Percentiles rank a stretch among this genome's conserved stretches.
phyloP scores from a whole-genome alignment of 2,113 vertebrate genomes.

The Myotis davidii region DNA sequence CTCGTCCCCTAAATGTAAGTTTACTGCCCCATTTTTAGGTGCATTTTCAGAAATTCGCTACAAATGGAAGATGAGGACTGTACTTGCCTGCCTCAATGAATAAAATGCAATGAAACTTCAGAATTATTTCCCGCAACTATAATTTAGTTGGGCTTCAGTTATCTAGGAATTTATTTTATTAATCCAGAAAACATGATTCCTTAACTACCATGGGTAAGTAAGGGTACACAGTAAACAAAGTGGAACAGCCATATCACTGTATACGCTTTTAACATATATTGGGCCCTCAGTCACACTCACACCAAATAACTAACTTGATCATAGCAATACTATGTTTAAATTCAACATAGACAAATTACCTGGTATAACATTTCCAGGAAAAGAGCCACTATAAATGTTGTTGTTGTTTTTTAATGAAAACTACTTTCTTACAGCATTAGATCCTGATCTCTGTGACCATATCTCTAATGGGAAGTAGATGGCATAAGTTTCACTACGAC shows the following conservation, averaged over 20 bases:
- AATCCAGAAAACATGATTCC: background rate
- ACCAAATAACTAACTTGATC: background rate
- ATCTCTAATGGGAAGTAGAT: background rate
- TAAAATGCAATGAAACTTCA: background rate
- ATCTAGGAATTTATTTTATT: background rate
- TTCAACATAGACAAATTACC: background rate
- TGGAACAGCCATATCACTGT: background rate
- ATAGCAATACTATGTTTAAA: background rate
- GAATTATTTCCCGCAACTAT: background rate
- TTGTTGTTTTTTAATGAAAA: background rate
- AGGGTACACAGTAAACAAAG: background rate
- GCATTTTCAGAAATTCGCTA: slow-evolving; percentile 30
- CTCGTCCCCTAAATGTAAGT: background rate
- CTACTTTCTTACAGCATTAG: background rate
- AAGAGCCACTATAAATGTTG: background rate
- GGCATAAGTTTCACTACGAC: background rate
- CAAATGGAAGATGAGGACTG: slow-evolving; percentile 1
- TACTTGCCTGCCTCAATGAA: background rate
- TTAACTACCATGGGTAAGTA: background rate
- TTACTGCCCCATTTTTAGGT: background rate
- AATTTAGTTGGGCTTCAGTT: background rate
- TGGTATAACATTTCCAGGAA: background rate
- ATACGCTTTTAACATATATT: background rate
- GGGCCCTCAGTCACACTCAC: background rate
- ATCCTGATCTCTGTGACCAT: background rate